Conservation (phyloP, 2,113 vertebrate species). For the Agapornis roseicollis region DNA sequence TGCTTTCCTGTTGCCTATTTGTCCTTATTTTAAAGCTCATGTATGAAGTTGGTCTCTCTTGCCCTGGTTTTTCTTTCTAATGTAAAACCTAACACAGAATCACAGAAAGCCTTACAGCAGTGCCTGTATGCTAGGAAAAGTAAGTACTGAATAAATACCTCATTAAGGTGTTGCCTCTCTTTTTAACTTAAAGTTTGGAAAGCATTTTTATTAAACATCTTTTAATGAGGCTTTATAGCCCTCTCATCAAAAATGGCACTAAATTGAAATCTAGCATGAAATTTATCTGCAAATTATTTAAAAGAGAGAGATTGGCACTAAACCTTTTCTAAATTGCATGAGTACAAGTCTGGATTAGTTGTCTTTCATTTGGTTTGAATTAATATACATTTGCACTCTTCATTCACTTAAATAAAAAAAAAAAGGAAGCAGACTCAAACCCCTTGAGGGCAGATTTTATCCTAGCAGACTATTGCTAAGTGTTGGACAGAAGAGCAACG, state of each 20-base stretch:
- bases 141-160: neutral
- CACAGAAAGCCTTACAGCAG: neutral
- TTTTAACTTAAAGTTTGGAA: neutral
- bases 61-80: neutral
- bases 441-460: constrained; percentile 53
- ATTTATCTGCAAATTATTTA: constrained; percentile 26
- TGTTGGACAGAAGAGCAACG: constrained; percentile 1
- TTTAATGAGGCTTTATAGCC: constrained; percentile 3
- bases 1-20: neutral
- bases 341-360: constrained; percentile 57
- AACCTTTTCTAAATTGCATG: neutral
- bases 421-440: neutral
- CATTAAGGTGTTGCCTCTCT: constrained; percentile 2
- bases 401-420: neutral
- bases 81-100: neutral
- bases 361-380: constrained; percentile 15
- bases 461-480: neutral
- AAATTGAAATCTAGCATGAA: constrained; percentile 10
- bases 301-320: constrained; percentile 16
- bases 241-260: neutral
- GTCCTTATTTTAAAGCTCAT: neutral
- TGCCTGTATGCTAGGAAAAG: neutral
- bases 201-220: neutral
- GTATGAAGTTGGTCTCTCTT: neutral
- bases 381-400: constrained; percentile 17